Evolutionary conservation across 2,797 vertebrate genomes (phyloP).

Genomic region (Pipistrellus kuhlii): DNA sequence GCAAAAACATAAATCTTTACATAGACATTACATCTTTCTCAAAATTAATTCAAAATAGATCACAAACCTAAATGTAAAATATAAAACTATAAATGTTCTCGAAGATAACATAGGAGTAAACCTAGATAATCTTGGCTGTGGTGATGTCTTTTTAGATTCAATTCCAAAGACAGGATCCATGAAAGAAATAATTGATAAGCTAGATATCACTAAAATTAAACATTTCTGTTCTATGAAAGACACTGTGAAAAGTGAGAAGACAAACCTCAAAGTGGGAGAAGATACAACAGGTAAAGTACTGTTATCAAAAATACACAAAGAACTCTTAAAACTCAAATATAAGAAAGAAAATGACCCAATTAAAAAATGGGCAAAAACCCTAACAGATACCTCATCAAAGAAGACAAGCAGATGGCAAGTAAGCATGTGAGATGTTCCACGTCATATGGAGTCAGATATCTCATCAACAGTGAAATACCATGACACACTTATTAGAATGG

Average conservation of each 20-base stretch:
- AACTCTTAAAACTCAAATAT: neutral
- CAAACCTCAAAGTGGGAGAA: neutral
- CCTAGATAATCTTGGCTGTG: neutral
- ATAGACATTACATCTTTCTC: neutral
- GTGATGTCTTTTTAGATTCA: neutral
- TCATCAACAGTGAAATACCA: neutral
- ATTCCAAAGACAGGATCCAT: neutral
- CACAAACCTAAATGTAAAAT: neutral
- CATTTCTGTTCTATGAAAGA: neutral
- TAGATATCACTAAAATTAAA: neutral
- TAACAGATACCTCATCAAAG: neutral
- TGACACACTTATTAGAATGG: neutral
- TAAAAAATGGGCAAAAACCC: neutral
- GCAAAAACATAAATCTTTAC: neutral
- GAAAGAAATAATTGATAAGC: neutral
- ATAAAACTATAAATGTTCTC: neutral
- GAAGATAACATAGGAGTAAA: neutral
- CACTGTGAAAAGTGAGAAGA: neutral
- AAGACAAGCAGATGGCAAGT: neutral
- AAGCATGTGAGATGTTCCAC: neutral
- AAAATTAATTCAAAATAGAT: neutral
- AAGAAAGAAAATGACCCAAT: neutral
- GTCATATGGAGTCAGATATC: neutral
- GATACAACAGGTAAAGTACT: slow-evolving; percentile 1
- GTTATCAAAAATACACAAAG: neutral